Percentiles rank a stretch among this genome's conserved stretches.
Conservation (phyloP, 2,113 vertebrate species). For the Numida meleagris region DNA sequence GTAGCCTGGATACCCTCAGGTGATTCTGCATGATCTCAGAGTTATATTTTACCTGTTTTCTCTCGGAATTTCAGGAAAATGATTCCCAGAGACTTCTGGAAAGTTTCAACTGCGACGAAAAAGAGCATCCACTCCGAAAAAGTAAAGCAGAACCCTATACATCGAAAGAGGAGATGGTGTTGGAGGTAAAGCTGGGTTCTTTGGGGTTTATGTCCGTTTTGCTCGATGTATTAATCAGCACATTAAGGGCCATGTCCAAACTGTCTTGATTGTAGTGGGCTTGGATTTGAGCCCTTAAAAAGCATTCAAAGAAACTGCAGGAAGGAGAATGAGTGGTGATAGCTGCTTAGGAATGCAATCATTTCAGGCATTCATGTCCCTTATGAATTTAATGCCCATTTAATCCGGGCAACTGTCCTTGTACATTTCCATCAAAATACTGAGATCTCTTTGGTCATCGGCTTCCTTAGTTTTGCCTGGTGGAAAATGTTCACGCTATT, state of each 20-base stretch:
- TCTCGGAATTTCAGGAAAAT: conserved; percentile 74
- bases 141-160: conserved; percentile 17
- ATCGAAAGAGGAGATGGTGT: not conserved
- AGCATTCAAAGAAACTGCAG: not conserved
- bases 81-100: conserved; percentile 82
- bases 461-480: not conserved
- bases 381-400: not conserved
- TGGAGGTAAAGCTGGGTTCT: conserved; percentile 57
- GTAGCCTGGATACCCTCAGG: not conserved
- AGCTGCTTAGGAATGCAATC: not conserved
- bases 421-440: not conserved
- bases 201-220: not conserved
- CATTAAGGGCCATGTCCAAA: not conserved
- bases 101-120: conserved; percentile 64
- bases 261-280: not conserved
- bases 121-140: not conserved
- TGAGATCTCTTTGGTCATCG: not conserved
- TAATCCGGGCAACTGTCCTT: not conserved
- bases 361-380: not conserved
- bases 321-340: not conserved
- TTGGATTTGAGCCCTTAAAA: not conserved
- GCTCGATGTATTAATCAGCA: not conserved
- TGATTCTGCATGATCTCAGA: not conserved
- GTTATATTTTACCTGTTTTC: not conserved
- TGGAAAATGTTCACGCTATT: not conserved